Base-by-base conservation (phyloP, 1,140 invertebrate species). In the Drosophila varians region DNA sequence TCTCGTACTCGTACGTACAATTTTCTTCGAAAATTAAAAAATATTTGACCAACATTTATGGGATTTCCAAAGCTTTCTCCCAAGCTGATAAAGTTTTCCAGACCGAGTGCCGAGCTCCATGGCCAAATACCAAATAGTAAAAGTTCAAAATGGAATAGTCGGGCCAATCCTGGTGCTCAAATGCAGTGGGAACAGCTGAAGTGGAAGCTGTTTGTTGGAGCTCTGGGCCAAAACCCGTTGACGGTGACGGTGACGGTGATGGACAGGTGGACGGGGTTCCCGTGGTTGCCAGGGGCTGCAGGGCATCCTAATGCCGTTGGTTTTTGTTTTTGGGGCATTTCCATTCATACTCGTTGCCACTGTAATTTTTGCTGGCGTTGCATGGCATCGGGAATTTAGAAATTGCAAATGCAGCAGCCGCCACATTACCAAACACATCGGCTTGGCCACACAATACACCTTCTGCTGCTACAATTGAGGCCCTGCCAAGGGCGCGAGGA, bases 341-440 rank as follows among this genome's bases (percentile, higher is more conserved):
- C 42, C 12, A 40, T 53, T 36, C 12, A 18, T 18, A 77, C n/a
- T 43, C 31, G 43, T 36, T 55, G 74, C 43, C 60, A 36, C 12
- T 47, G 42, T 23, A 54, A 61, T 45, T 78, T 60, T 38, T 77
- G 47, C 26, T 52, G 48, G 18, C 34, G 52, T 66, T 66, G 57
- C 55, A 12, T 68, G 64, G 46, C 46, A 43, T 52, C 38, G 47
- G 46, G 52, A 74, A 74, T 74, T 74, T 48, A 40, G 58, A 84
- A 84, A 84, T 82, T 87, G 82, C 77, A 82, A 87, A 79, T 79
- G 73, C 65, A 84, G 72, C 72, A 68, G 72, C 56, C 65, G 72
- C 56, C 65, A 65, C 74, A 74, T 52, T 74, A 77, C 38, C 46
- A 49, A 55, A 38, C 52, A 26, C 46, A 47, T 45, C 14, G 38